phyloP scores from a whole-genome alignment of 2,797 vertebrate species.

The Salmo trutta region DNA sequence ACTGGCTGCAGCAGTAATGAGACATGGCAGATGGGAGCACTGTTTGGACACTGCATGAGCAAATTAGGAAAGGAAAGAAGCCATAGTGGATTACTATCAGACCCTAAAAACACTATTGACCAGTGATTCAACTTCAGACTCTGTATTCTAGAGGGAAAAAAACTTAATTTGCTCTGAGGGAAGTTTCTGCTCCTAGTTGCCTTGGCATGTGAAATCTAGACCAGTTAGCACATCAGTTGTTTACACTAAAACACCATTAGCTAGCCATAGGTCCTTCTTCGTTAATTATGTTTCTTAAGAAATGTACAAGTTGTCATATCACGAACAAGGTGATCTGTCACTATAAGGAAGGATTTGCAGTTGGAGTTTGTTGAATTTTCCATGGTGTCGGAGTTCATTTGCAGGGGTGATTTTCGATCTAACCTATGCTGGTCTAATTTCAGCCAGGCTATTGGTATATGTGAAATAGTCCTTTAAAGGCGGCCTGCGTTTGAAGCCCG shows the following conservation, averaged over 20 bases:
- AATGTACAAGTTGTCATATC: constrained; percentile 16
- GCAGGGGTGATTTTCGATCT: constrained; percentile 64
- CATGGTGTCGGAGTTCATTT: constrained; percentile 59
- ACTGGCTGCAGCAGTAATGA: constrained; percentile 53
- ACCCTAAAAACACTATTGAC: constrained; percentile 60
- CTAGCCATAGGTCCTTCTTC: neutral
- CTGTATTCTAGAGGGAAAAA: constrained; percentile 48
- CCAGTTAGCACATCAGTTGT: neutral
- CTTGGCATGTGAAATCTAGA: constrained; percentile 10
- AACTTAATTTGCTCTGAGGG: constrained; percentile 3
- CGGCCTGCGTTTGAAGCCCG: constrained; percentile 78
- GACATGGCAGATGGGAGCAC: constrained; percentile 58
- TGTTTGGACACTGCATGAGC: constrained; percentile 66
- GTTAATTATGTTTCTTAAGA: constrained; percentile 15
- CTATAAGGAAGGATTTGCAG: constrained; percentile 28
- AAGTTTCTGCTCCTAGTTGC: constrained; percentile 6
- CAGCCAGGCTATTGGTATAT: constrained; percentile 73
- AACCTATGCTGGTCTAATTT: constrained; percentile 72
- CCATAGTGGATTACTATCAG: constrained; percentile 65
- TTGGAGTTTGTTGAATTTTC: constrained; percentile 35
- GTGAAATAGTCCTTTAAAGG: constrained; percentile 77
- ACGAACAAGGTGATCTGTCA: constrained; percentile 15
- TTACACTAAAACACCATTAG: neutral
- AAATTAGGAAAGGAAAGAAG: constrained; percentile 61
- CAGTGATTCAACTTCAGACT: constrained; percentile 36